These are phyloP conservation scores for Aporophyla nigra DNA, from an alignment of 2,888 invertebrate genomes.

Conservation along the genomic window DNA sequence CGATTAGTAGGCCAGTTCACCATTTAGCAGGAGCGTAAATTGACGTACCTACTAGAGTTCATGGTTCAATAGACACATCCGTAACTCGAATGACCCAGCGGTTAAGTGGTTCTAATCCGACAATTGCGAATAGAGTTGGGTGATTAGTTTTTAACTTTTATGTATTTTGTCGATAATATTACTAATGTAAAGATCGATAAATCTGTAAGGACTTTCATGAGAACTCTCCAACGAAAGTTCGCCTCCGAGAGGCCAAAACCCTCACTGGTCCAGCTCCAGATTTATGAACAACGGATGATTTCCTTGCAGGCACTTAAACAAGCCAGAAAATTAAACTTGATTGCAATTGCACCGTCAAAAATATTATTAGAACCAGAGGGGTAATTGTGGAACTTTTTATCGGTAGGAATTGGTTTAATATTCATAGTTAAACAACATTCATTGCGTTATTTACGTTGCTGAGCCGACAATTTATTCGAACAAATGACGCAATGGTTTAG, in stretches of 20 bases:
- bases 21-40: slow-evolving; percentile 33
- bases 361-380: not conserved
- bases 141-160: slow-evolving; percentile 30
- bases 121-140: slow-evolving; percentile 13
- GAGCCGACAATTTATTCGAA: too few relatives aligned
- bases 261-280: not conserved
- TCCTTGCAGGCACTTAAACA: not conserved
- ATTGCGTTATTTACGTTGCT: too few relatives aligned
- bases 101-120: slow-evolving; percentile 39
- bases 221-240: not conserved
- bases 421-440: too few relatives aligned
- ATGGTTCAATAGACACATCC: slow-evolving; percentile 53
- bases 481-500: too few relatives aligned
- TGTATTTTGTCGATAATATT: slow-evolving; percentile 8
- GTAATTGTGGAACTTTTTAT: too few relatives aligned
- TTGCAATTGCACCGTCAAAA: not conserved
- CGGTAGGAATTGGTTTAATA: too few relatives aligned
- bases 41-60: slow-evolving; percentile 38
- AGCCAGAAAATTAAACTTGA: not conserved
- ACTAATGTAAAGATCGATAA: not conserved
- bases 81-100: slow-evolving; percentile 40
- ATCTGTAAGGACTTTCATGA: not conserved
- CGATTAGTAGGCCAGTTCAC: slow-evolving; percentile 29
- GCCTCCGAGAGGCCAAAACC: not conserved
- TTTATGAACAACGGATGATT: not conserved